Base-by-base conservation (phyloP, 2,797 vertebrate genomes). In the Pangasius mekongensis region DNA sequence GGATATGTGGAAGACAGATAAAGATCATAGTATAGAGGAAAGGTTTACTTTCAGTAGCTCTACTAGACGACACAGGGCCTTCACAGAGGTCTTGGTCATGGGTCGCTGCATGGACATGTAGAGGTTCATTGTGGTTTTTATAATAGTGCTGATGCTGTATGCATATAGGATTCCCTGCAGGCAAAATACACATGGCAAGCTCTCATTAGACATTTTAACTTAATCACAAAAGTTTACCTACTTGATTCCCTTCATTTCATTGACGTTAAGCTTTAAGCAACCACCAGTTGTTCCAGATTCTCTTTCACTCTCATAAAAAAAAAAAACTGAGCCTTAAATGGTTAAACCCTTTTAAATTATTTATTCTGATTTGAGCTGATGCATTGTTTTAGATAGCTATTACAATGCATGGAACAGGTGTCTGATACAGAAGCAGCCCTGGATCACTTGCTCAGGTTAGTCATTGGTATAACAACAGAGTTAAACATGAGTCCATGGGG, bases 81-180 rank as follows among this genome's bases (percentile, higher is more conserved):
- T 99, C 88, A 99, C 98, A 0, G 98, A 98, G 0, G 98, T 98
- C 96, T 99, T 99, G 89, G 99, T 99, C 98, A 99, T 99, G 90
- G 99, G 99, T 89, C 97, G 97, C 94, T 99, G 98, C 97, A 98
- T 97, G 27, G 98, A 98, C 98, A 98, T 97, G 93, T 99, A 97
- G 93, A 99, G 97, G 94, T 99, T 99, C 99, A 99, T 99, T 74
- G 97, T 99, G 56, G 98, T 99, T 96, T 97, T 99, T 93, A 99
- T 96, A 85, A 98, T 98, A 92, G 96, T 99, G 93, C 97, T 96
- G 95, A 99, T 97, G 94, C 97, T 97, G 91, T 99, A 99, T 0
- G 99, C 98, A 90, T 99, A 99, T 84, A 99, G 96, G 94, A 99
- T 97, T 64, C 99, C 99, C 99, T 99, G 92, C 62, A 93, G 92